These are phyloP conservation scores for Ooceraea biroi DNA, from an alignment of 1,140 invertebrate genomes.

Conservation along the genomic window DNA sequence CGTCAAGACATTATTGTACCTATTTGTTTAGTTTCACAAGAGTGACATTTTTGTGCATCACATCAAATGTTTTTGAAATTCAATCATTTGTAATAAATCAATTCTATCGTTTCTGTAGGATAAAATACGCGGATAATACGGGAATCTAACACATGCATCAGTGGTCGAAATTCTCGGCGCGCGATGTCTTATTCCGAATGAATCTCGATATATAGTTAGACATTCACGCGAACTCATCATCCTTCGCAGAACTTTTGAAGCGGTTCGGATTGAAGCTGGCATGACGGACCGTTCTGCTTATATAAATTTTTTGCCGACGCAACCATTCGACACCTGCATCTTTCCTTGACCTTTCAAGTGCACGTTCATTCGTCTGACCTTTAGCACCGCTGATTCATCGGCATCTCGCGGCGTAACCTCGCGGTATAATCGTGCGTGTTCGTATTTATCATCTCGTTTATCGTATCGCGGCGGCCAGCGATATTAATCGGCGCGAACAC, in stretches of 20 bases:
- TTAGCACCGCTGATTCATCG: conserved; percentile 76
- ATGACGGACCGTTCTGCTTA: conserved; percentile 54
- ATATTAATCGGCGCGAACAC: conserved; percentile 66
- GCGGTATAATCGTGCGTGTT: conserved; percentile 70
- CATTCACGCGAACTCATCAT: background rate
- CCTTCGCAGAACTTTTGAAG: conserved; percentile 4
- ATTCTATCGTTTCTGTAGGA: background rate
- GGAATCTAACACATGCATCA: background rate
- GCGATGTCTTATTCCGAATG: background rate
- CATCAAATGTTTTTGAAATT: too few species aligned
- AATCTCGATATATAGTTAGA: background rate
- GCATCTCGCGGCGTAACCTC: conserved; percentile 64
- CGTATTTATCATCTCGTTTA: conserved; percentile 74
- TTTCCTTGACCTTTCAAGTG: conserved; percentile 75
- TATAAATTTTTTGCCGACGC: conserved; percentile 49
- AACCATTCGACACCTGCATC: conserved; percentile 51
- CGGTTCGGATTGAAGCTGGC: conserved; percentile 24
- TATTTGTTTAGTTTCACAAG: too few species aligned
- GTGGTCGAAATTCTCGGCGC: conserved; percentile 7
- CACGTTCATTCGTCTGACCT: conserved; percentile 71
- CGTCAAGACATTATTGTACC: too few species aligned
- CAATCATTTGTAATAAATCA: conserved; percentile 25
- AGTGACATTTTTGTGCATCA: too few species aligned
- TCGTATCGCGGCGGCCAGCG: conserved; percentile 58
- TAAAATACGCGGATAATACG: background rate